Conservation (phyloP, 2,888 invertebrate species). For the Oconnorella tubifera region DNA sequence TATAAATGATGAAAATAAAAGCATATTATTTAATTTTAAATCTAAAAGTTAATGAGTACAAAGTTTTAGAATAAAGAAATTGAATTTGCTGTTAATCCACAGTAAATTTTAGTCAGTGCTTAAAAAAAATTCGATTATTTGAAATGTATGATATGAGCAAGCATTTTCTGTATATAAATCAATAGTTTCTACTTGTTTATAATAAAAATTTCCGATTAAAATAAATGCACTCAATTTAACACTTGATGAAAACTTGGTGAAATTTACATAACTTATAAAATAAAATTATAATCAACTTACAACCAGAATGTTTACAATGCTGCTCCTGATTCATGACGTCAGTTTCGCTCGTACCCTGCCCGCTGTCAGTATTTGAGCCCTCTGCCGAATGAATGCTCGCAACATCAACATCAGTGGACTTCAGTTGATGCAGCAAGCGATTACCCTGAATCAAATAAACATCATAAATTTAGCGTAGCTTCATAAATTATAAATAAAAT, state of each 20-base stretch:
- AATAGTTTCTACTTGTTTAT: too few relatives aligned
- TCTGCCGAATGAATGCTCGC: conserved; percentile 9
- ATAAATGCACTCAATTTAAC: too few relatives aligned
- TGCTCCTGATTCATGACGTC: not conserved
- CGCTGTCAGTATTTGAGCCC: conserved; percentile 16
- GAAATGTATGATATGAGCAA: too few relatives aligned
- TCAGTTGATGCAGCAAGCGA: conserved; percentile 2
- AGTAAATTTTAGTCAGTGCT: too few relatives aligned
- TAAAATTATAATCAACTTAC: not conserved
- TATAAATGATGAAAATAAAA: too few relatives aligned
- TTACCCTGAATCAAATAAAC: not conserved
- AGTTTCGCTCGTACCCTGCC: conserved; percentile 12
- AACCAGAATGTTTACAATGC: not conserved
- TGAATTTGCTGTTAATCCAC: too few relatives aligned
- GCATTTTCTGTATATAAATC: not conserved
- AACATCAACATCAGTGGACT: not conserved
- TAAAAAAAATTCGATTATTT: too few relatives aligned
- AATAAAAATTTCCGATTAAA: too few relatives aligned
- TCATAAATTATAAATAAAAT: not conserved
- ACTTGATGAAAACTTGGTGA: not conserved
- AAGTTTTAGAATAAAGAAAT: too few relatives aligned
- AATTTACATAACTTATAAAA: not conserved
- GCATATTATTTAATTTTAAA: too few relatives aligned
- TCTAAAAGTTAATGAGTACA: too few relatives aligned
- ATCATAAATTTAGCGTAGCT: not conserved